Base-by-base conservation (phyloP, 1,140 invertebrate species). In the Cheumatopsyche charites region DNA sequence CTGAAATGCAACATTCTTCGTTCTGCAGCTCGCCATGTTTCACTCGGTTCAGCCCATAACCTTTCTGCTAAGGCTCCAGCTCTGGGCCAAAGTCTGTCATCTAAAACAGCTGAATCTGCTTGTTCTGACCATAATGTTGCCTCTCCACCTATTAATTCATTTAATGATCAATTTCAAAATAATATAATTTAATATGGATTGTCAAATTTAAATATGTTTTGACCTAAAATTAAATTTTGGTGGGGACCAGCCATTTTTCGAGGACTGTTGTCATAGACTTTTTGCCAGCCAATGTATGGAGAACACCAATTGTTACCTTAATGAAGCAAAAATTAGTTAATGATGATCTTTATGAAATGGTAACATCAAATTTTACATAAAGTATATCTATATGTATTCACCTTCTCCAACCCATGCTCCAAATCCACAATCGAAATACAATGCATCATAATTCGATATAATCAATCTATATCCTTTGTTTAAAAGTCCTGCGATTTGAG, bases 251-350 rank as follows among this genome's bases (percentile, higher is more conserved):
- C 86, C 66, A 94, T 88, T 5, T 81, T 77, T 19, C 81, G 80
- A 0, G 91, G 88, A 74, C 87, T 90, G 79, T 94, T 94, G 5
- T 90, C 86, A 77, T 95, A 95, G 7, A 94, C 87, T 75, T 89
- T 90, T 80, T 95, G 93, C 94, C 94, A 95, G 1, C 91, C 90
- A 79, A 92, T 95, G 80, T 94, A 95, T 0, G 93, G 93, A 0
- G 91, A 87, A 79, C 93, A 95, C 94, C 93, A 94, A 79, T 94
- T 94, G 76, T 90, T 91, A 13, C 89, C 89, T 80, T 82, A 86
- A 66, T 84, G 86, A 63, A 11, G 77, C 79, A 67, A 73, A 73
- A 66, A 21, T 47, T 42, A 47, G 11, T 11, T 2, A 5, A 61
- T 36, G 9, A 61, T 61, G 6, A 13, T 19, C 5, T 49, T 5